These are phyloP conservation scores for Gnatocerus cornutus DNA, from an alignment of 2,888 invertebrate species.

Conservation along the genomic window DNA sequence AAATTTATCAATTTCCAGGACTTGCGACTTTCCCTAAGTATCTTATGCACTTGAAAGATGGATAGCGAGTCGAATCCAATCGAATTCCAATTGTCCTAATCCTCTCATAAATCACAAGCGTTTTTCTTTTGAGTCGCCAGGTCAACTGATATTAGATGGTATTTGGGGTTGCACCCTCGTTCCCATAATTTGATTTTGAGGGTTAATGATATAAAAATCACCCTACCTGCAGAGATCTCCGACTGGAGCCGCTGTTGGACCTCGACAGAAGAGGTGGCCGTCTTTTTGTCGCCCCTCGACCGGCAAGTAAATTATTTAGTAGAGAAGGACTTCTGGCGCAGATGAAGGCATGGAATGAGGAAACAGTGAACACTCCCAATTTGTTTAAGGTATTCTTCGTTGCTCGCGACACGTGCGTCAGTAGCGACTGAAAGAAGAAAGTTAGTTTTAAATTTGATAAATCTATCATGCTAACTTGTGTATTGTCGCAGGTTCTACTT, in stretches of 20 bases:
- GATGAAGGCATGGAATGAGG: slow-evolving; percentile 98
- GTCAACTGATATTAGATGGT: slow-evolving; percentile 9
- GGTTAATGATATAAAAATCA: slow-evolving; percentile 21
- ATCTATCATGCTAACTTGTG: background rate
- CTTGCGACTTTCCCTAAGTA: background rate
- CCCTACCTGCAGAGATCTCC: slow-evolving; percentile 87
- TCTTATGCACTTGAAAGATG: background rate
- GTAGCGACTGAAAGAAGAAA: slow-evolving; percentile 84
- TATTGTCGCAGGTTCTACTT: no score
- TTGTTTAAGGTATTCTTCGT: slow-evolving; percentile 96
- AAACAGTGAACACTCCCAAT: slow-evolving; percentile 97
- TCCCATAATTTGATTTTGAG: slow-evolving; percentile 2
- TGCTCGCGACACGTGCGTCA: slow-evolving; percentile 95
- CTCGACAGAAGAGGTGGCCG: slow-evolving; percentile 92
- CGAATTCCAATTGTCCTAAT: slow-evolving; percentile 19
- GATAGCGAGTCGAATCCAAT: slow-evolving; percentile 5
- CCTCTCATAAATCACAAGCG: slow-evolving; percentile 11
- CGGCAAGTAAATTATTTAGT: slow-evolving; percentile 92
- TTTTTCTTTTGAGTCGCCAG: slow-evolving; percentile 8
- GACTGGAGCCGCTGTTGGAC: slow-evolving; percentile 90
- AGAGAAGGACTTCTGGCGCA: slow-evolving; percentile 96
- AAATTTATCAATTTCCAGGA: background rate
- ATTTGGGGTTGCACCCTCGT: background rate
- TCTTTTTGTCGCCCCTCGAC: slow-evolving; percentile 92
- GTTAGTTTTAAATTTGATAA: slow-evolving; percentile 14